Evolutionary conservation across 2,113 vertebrate genomes (phyloP), one percentile per base, ranked within the genome.

Genomic region (Chaetodon auriga): DNA sequence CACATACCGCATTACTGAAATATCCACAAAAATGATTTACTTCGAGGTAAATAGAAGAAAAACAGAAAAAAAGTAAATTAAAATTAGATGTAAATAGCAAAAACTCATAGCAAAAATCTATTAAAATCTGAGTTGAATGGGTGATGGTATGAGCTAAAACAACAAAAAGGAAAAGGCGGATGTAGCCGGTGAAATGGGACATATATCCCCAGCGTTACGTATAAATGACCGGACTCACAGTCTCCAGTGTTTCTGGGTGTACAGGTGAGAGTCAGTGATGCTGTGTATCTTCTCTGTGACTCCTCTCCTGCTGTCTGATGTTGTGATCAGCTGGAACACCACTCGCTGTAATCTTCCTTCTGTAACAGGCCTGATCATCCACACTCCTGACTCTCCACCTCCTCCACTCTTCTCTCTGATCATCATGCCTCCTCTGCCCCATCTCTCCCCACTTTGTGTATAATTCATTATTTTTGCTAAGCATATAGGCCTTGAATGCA

Each of bases 401-500:
- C 57, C 25, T 63, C 15, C 38, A 14, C 15, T 46, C 48, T 14
- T 3, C 57, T 70, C 76, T 81, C 54, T 69, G 76, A 84, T 84
- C 76, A 35, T 70, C 38, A 1, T 0, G 19, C 62, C 61, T 76
- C 73, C 69, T 73, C 55, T 18, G 0, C 69, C 21, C 25, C 58
- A 7, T 62, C 70, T 38, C 43, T 21, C 51, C 13, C 36, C 43
- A 49, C 21, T 5, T 48, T 81, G 53, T 84, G 74, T 88, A 76
- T 86, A 86, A 89, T 89, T 90, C 72, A 86, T 87, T 86, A 80
- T 81, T 83, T 78, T 68, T 62, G 69, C 72, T 83, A 93, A 88
- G 71, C 62, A 84, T 81, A 83, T 23, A 82, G 79, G 61, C 63
- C 77, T 68, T 21, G 43, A 66, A 86, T 81, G 55, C 62, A 64